Evolutionary conservation across 2,113 vertebrate genomes (phyloP), one percentile per base, ranked within the genome.

Genomic region (Podiceps cristatus): DNA sequence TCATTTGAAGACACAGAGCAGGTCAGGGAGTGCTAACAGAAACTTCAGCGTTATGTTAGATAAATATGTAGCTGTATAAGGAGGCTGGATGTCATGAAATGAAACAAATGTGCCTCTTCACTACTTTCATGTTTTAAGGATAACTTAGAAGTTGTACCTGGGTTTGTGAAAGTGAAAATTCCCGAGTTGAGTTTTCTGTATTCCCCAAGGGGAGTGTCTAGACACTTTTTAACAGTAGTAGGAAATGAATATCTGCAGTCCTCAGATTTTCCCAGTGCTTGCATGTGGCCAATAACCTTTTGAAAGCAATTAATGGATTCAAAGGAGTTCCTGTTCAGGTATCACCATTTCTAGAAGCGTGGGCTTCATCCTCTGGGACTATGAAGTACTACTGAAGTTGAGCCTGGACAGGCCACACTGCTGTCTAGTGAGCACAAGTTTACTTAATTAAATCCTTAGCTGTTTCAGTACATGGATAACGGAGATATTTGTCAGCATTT

Each of bases 351-450:
- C 18, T 66, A 55, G 52, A 63, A 45, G 29, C 60, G 50, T 88
- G 63, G 58, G 68, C 93, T 95, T 56, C 82, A 90, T 97, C 94
- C 13, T 74, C 59, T 90, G 79, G 92, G 44, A 7, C 33, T 37
- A 2, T 22, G n/a, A 73, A 47, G 84, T 88, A 83, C 62, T 93
- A 29, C 74, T 62, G 63, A 49, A 62, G 37, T 37, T 0, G 0
- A 13, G 45, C 60, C 22, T 33, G 18, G 3, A 4, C 18, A 64
- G 23, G 58, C 42, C 28, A 6, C 5, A 2, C 19, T 68, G 16
- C 50, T 87, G 24, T 56, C 37, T n/a, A 50, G 28, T 42, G n/a
- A 72, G 45, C 60, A 14, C 6, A 22, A 37, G 6, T 73, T 69
- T 76, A 56, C 31, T 74, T n/a, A 45, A 76, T 49, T 45, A 72